Evolutionary conservation across 2,888 invertebrate species (phyloP).

Genomic region (Apocheima hispidaria): DNA sequence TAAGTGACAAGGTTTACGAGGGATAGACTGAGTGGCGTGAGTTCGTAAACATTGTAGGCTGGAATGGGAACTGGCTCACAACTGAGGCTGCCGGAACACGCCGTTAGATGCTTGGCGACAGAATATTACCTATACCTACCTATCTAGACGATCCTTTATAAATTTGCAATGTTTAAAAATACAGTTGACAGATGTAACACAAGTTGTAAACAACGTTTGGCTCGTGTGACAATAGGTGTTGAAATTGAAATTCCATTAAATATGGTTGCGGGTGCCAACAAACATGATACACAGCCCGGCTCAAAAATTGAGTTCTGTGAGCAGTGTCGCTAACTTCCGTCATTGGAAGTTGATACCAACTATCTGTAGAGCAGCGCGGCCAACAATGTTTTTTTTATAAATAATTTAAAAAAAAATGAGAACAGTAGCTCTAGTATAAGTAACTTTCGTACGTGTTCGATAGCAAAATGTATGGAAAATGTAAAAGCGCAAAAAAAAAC

Average conservation of each 20-base stretch:
- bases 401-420: no score
- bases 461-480: no score
- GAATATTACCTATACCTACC: not conserved
- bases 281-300: conserved; percentile 16
- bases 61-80: no score
- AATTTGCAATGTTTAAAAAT: conserved; percentile 1
- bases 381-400: no score
- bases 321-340: not conserved
- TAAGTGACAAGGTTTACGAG: no score
- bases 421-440: no score
- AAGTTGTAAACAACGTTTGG: conserved; percentile 26
- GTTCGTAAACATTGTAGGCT: no score
- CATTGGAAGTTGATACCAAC: not conserved
- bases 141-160: not conserved
- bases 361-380: no score
- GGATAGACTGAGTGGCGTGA: no score
- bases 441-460: no score
- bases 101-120: not conserved
- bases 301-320: conserved; percentile 20
- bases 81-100: no score
- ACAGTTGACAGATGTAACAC: conserved; percentile 31
- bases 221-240: conserved; percentile 28
- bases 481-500: no score
- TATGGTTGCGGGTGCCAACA: conserved; percentile 20
- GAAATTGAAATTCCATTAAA: conserved; percentile 26